Evolutionary conservation across 2,888 invertebrate genomes (phyloP).

Genomic region (Muschampia plurimacula): DNA sequence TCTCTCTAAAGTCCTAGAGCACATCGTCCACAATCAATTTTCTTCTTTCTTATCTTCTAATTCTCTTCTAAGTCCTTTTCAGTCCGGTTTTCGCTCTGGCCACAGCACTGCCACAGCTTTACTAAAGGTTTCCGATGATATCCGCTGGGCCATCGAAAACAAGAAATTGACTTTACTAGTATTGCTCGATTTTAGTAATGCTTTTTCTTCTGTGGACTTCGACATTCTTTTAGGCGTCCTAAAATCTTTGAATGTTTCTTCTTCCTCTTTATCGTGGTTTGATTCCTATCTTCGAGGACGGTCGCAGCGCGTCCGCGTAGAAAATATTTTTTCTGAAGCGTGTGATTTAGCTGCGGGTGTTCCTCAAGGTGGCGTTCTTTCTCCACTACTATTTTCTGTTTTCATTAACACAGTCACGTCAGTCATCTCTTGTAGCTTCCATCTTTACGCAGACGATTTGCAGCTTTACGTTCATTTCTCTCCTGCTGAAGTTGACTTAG

Average conservation of each 20-base stretch:
- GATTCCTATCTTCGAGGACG: conserved; percentile 4
- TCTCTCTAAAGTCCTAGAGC: conserved; percentile 1
- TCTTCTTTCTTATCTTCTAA: neutral
- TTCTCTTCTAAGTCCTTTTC: neutral
- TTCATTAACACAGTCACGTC: neutral
- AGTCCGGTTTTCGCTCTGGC: neutral
- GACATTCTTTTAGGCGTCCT: neutral
- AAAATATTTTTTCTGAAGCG: neutral
- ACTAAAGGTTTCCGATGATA: no score
- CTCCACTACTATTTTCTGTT: neutral
- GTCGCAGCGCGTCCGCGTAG: neutral
- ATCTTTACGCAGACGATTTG: no score
- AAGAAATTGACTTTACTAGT: neutral
- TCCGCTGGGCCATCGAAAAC: no score
- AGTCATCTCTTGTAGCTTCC: no score
- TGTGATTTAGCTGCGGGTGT: neutral
- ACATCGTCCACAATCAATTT: neutral
- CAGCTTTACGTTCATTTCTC: no score
- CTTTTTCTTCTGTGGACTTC: neutral
- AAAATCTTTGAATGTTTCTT: neutral
- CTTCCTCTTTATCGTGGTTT: neutral
- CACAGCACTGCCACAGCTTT: no score
- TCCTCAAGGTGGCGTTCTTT: neutral
- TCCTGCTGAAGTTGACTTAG: neutral
- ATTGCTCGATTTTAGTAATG: neutral